Evolutionary conservation across 2,797 vertebrate genomes (phyloP).

Genomic region (Crypturellus tataupa): DNA sequence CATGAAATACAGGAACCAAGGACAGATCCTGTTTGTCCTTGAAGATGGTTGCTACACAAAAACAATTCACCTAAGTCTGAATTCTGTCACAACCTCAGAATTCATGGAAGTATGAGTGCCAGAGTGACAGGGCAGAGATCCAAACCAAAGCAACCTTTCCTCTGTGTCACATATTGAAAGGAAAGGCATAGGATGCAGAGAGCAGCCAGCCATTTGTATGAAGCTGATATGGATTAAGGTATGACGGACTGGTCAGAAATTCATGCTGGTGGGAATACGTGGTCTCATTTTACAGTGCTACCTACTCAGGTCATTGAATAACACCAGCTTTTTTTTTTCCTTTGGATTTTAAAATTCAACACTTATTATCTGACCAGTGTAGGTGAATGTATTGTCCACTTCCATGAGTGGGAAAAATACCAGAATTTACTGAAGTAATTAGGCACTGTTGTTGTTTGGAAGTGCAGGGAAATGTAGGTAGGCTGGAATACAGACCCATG

Average conservation of each 20-base stretch:
- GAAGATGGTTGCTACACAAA: not conserved
- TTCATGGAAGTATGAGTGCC: not conserved
- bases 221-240: not conserved
- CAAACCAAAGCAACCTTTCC: not conserved
- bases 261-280: not conserved
- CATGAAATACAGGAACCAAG: constrained; percentile 38
- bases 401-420: not conserved
- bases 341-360: not conserved
- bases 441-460: fast-evolving
- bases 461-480: not conserved
- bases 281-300: not conserved
- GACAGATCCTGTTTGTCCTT: not conserved
- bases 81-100: not conserved
- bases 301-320: not conserved
- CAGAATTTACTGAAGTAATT: not conserved
- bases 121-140: not conserved
- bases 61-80: not conserved
- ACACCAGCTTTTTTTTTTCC: not conserved
- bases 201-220: fast-evolving
- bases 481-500: not conserved
- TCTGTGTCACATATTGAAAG: not conserved
- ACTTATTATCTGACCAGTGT: not conserved
- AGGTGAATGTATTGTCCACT: not conserved
- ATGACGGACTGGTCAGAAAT: not conserved
- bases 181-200: not conserved